A percentile compares a stretch with the other conserved stretches of the same genome.
Conservation (phyloP, 2,888 invertebrate species). For the Ormyrus labotus region DNA sequence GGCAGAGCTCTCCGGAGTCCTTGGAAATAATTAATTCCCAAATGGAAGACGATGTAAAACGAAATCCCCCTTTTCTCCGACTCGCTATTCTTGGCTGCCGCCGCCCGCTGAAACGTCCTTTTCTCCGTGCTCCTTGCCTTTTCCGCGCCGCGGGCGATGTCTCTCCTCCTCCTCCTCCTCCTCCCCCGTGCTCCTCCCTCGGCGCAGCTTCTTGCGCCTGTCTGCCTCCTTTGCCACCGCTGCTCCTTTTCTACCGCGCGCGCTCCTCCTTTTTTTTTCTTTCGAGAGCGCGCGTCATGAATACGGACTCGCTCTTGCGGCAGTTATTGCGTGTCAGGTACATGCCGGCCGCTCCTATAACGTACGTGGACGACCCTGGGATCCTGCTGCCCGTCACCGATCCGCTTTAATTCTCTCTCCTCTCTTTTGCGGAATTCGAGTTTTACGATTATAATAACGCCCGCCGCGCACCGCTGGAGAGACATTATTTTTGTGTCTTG, state of each 20-base stretch:
- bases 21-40: constrained; percentile 61
- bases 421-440: too few relatives aligned
- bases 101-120: constrained; percentile 19
- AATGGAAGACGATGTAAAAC: constrained; percentile 58
- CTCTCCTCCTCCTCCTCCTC: constrained; percentile 14
- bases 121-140: constrained; percentile 15
- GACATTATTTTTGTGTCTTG: too few relatives aligned
- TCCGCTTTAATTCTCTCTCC: too few relatives aligned
- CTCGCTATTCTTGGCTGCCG: constrained; percentile 26
- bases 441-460: too few relatives aligned
- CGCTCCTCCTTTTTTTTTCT: constrained; percentile 1
- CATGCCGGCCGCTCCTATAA: too few relatives aligned
- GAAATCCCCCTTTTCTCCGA: constrained; percentile 25
- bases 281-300: constrained; percentile 10
- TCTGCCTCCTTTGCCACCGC: constrained; percentile 28
- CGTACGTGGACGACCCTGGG: too few relatives aligned
- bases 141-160: constrained; percentile 41
- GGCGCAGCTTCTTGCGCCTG: constrained; percentile 28
- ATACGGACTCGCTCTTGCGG: background rate
- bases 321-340: too few relatives aligned
- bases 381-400: too few relatives aligned
- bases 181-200: constrained; percentile 22
- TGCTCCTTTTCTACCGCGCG: constrained; percentile 19
- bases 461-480: too few relatives aligned
- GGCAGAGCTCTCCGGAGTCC: constrained; percentile 36